Conservation (phyloP, 1,140 invertebrate genomes). For the Aphis craccivora region DNA sequence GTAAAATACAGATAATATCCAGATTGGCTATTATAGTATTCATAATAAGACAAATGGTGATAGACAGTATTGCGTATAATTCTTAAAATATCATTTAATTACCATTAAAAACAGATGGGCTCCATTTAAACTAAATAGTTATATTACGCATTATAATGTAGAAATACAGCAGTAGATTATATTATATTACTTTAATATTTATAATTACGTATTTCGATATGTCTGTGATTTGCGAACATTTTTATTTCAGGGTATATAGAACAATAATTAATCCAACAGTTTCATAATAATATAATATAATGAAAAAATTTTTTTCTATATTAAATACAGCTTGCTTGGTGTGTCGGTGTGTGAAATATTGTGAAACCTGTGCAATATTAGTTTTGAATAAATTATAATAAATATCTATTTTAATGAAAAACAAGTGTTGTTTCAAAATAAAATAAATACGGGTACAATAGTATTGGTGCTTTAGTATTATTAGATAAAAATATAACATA, state of each 20-base stretch:
- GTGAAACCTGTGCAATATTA: not conserved
- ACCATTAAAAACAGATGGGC: not conserved
- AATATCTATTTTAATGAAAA: not conserved
- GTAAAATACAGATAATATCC: not conserved
- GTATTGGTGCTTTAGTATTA: not conserved
- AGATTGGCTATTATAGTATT: not conserved
- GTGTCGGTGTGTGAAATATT: not conserved
- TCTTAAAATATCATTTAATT: not conserved
- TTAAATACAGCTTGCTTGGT: no score
- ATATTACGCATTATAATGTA: not conserved
- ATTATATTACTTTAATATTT: not conserved
- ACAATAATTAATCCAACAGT: not conserved
- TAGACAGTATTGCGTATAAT: not conserved
- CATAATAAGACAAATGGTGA: not conserved
- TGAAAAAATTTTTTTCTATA: not conserved
- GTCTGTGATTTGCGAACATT: not conserved
- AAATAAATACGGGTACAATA: not conserved
- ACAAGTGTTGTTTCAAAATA: not conserved
- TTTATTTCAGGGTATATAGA: not conserved
- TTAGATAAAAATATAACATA: not conserved
- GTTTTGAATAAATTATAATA: not conserved
- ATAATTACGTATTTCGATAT: not conserved
- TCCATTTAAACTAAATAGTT: not conserved
- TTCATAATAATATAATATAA: not conserved
- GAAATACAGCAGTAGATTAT: not conserved